Evolutionary conservation across 2,113 vertebrate species (phyloP).

Genomic region (Dasypus novemcinctus): DNA sequence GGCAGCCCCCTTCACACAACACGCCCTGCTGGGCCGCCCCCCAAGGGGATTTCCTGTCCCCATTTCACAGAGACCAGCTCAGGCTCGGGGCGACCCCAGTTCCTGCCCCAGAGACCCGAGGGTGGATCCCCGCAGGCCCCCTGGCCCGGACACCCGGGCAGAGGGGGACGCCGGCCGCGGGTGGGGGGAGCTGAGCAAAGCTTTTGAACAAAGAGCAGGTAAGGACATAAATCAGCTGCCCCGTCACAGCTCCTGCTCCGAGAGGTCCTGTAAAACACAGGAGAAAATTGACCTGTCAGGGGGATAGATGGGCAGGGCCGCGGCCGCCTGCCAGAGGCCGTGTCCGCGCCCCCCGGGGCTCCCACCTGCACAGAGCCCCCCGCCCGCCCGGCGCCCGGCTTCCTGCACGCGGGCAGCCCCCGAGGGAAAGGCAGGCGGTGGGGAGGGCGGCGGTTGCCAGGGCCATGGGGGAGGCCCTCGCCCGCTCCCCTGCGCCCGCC

Average conservation of each 20-base stretch:
- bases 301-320: constrained; percentile 72
- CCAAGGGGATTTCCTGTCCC: background rate
- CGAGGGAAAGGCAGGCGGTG: background rate
- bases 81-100: background rate
- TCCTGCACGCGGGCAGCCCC: background rate
- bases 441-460: fast-evolving
- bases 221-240: constrained; percentile 70
- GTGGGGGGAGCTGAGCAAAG: background rate
- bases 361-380: background rate
- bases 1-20: background rate
- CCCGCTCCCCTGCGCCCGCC: background rate
- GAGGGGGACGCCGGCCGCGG: background rate
- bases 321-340: background rate
- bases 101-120: background rate
- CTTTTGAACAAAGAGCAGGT: constrained; percentile 76
- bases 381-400: background rate
- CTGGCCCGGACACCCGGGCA: background rate
- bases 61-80: background rate
- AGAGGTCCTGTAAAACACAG: constrained; percentile 75
- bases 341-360: background rate
- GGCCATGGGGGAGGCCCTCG: background rate
- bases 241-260: constrained; percentile 69
- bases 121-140: background rate
- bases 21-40: fast-evolving
- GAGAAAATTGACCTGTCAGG: constrained; percentile 80